Conservation (phyloP, 1,140 invertebrate genomes). For the Cardiocondyla obscurior region DNA sequence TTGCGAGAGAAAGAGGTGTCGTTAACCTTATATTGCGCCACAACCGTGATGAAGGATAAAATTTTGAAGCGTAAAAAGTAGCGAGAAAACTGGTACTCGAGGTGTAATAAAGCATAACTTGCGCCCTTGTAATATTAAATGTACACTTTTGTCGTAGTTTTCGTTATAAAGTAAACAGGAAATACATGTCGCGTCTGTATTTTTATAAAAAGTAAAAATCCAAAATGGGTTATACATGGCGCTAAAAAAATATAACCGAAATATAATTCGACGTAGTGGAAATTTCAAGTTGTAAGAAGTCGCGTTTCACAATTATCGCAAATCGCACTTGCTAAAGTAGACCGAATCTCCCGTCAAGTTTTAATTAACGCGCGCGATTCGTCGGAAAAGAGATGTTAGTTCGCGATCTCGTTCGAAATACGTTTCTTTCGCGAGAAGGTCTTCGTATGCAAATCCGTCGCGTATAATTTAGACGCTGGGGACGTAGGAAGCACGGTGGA, state of each 20-base stretch:
- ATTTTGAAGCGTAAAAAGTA: background rate
- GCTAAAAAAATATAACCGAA: background rate
- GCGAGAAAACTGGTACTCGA: background rate
- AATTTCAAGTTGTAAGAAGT: background rate
- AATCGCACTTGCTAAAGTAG: background rate
- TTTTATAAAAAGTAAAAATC: background rate
- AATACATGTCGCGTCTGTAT: background rate
- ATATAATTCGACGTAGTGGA: background rate
- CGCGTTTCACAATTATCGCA: background rate
- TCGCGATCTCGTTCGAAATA: background rate
- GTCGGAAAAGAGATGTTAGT: background rate
- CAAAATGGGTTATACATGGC: background rate
- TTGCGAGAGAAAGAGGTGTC: constrained; percentile 26
- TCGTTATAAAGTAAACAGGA: background rate
- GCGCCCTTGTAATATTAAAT: background rate
- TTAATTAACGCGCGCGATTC: constrained; percentile 24
- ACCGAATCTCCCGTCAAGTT: constrained; percentile 1
- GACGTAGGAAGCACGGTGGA: background rate
- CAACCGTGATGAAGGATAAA: background rate
- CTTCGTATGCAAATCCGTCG: constrained; percentile 10
- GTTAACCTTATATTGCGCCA: constrained; percentile 12
- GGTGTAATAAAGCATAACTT: background rate
- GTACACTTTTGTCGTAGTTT: background rate
- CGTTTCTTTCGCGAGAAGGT: background rate
- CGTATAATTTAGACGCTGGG: constrained; percentile 3